Base-by-base conservation (phyloP, 2,888 invertebrate species). In the Pediacus dermestoides region DNA sequence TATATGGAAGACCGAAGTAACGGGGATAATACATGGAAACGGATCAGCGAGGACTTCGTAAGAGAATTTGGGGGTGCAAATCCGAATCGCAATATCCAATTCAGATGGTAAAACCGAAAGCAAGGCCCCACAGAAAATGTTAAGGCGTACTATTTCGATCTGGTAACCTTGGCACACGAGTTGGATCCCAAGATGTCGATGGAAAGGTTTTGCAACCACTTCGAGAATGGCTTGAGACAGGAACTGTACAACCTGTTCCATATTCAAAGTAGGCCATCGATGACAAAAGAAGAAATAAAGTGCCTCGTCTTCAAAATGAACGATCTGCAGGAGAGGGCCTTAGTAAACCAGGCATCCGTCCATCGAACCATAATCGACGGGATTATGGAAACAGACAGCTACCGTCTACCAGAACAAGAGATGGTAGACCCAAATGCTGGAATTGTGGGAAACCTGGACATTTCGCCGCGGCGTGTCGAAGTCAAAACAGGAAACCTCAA, bases 181-280 rank as follows among this genome's bases (percentile, higher is more conserved):
- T 34, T 22, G 7, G 34, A 39, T 8, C 30, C 34, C 4, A 8
- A 13, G 8, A 9, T 38, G 11, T 15, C 18, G 7, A 14, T 27
- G 4, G 25, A 34, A 3, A 21, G 18, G 10, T 33, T 32, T n/a
- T 37, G 18, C n/a, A n/a, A n/a, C n/a, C n/a, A n/a, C n/a, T 37
- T 30, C 14, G 37, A 37, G n/a, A n/a, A n/a, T n/a, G n/a, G n/a
- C n/a, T n/a, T n/a, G n/a, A n/a, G n/a, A n/a, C n/a, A n/a, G n/a
- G 12, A 37, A 37, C 11, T 15, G 16, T 7, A 18, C 2, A 27
- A 27, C 14, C 4, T 38, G n/a, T n/a, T n/a, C n/a, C n/a, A n/a
- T n/a, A n/a, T n/a, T n/a, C n/a, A n/a, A n/a, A n/a, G n/a, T n/a
- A n/a, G n/a, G n/a, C n/a, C n/a, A n/a, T n/a, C 21, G 11, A 14